Evolutionary conservation across 2,113 vertebrate genomes (phyloP).

Genomic region (Anhinga rufa): DNA sequence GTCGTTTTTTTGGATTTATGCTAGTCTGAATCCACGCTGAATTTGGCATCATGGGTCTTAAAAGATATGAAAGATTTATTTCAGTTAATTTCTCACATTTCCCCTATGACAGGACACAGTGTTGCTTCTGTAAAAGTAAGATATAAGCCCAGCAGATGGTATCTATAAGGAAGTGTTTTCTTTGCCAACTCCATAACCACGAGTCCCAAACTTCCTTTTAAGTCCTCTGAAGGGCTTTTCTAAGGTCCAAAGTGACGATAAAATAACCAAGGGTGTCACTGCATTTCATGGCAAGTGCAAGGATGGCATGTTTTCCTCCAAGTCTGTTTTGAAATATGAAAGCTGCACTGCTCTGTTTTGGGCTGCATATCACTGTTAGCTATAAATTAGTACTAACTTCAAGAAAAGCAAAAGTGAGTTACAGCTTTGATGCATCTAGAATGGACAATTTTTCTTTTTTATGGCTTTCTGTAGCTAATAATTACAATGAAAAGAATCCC

Average conservation of each 20-base stretch:
- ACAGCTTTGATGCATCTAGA: background rate
- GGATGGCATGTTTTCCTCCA: background rate
- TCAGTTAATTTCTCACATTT: background rate
- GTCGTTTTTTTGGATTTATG: background rate
- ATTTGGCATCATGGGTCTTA: background rate
- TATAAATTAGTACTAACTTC: background rate
- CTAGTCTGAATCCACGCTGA: background rate
- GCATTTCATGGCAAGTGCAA: background rate
- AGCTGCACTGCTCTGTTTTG: background rate
- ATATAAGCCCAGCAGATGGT: slow-evolving; percentile 50
- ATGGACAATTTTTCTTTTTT: background rate
- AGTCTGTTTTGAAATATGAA: background rate
- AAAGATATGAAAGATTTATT: background rate
- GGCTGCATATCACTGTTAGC: background rate
- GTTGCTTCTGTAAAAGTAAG: slow-evolving; percentile 43
- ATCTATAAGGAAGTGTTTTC: slow-evolving; percentile 58
- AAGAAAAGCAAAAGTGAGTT: background rate
- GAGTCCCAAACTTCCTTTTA: slow-evolving; percentile 27
- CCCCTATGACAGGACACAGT: background rate
- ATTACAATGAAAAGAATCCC: background rate
- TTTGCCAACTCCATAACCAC: slow-evolving; percentile 29
- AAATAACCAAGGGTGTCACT: background rate
- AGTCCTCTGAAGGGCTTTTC: background rate
- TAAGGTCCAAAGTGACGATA: background rate
- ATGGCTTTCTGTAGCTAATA: background rate